phyloP scores from a whole-genome alignment of 2,113 vertebrate genomes.

The Amia ocellicauda region DNA sequence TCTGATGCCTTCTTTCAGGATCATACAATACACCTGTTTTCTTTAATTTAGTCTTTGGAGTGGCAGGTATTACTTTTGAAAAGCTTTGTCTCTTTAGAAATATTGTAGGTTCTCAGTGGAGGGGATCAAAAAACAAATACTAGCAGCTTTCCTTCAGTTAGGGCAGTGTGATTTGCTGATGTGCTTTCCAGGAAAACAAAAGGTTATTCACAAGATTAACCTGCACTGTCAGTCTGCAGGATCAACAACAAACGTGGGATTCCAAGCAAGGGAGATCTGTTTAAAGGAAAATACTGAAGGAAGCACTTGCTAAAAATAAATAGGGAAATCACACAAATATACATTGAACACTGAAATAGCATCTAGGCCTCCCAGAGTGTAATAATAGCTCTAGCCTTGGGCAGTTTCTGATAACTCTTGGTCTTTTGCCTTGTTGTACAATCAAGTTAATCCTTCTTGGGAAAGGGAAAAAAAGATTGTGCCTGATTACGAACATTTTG shows the following conservation, averaged over 20 bases:
- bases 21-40: too few species aligned
- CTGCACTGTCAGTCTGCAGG: slow-evolving; percentile 25
- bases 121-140: too few species aligned
- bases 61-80: too few species aligned
- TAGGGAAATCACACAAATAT: slow-evolving; percentile 27
- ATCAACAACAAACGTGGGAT: slow-evolving; percentile 45
- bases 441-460: too few species aligned
- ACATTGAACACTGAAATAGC: slow-evolving; percentile 27
- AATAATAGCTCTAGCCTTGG: slow-evolving; percentile 12
- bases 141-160: slow-evolving; percentile 12
- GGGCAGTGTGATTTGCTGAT: neutral
- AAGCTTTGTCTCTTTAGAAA: too few species aligned
- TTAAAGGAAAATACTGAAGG: slow-evolving; percentile 32
- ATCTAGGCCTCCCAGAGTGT: neutral
- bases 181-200: slow-evolving; percentile 18
- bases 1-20: too few species aligned
- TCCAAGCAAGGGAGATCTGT: slow-evolving; percentile 27
- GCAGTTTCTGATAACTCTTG: neutral
- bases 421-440: neutral
- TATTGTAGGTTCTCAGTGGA: too few species aligned
- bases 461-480: too few species aligned
- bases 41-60: too few species aligned
- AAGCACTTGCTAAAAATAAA: slow-evolving; percentile 42
- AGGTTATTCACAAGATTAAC: slow-evolving; percentile 17
- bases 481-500: too few species aligned